A percentile compares a stretch with the other conserved stretches of the same genome.
Evolutionary conservation across 2,888 invertebrate species (phyloP).

Genomic region (Philaethria dido): DNA sequence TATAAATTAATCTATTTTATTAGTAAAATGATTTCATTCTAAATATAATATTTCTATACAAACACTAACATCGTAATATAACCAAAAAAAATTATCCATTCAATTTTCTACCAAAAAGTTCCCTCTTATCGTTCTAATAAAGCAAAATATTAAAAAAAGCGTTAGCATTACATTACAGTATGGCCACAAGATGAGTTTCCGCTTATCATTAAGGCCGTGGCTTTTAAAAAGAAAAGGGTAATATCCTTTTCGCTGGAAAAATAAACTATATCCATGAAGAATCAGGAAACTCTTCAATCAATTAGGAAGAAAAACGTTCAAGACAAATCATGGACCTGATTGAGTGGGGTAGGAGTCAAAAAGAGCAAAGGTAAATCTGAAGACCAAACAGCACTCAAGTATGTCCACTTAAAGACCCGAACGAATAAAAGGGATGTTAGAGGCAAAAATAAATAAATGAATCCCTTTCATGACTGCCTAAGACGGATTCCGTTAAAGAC

Average conservation of each 20-base stretch:
- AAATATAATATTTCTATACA: no score
- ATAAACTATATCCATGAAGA: slow-evolving; percentile 12
- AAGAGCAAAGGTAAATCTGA: slow-evolving; percentile 82
- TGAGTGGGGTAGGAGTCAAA: slow-evolving; percentile 72
- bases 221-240: slow-evolving; percentile 1
- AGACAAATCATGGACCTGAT: slow-evolving; percentile 62
- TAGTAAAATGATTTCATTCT: no score
- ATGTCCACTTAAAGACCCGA: slow-evolving; percentile 74
- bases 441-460: slow-evolving; percentile 71
- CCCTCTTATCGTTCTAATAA: not conserved
- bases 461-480: slow-evolving; percentile 60
- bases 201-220: not conserved
- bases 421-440: slow-evolving; percentile 64
- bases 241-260: slow-evolving; percentile 2
- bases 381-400: slow-evolving; percentile 80
- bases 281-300: slow-evolving; percentile 27
- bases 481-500: slow-evolving; percentile 41
- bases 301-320: slow-evolving; percentile 46
- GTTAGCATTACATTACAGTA: not conserved
- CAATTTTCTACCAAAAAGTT: not conserved
- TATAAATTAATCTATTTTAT: no score
- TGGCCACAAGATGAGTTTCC: not conserved
- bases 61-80: no score
- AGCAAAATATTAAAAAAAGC: not conserved
- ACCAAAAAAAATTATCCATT: no score